These are phyloP conservation scores for Drosophila rufa DNA, from an alignment of 1,140 invertebrate species.

Conservation along the genomic window DNA sequence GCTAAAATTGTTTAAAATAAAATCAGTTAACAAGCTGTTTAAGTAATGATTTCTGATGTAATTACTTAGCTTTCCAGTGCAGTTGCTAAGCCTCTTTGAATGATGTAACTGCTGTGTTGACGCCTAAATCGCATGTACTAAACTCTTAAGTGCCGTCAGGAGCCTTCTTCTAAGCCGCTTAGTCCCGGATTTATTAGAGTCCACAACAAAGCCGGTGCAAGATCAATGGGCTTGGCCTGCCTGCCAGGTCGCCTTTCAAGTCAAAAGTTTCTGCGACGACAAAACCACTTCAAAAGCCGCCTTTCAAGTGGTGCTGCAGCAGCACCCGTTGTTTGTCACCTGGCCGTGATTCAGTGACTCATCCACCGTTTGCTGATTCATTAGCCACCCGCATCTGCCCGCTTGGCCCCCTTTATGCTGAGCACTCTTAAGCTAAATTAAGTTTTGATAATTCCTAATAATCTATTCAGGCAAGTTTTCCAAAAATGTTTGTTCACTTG, in stretches of 20 bases:
- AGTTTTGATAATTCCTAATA: slow-evolving; percentile 84
- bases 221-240: slow-evolving; percentile 77
- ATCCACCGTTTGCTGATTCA: slow-evolving; percentile 44
- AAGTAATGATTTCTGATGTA: background rate
- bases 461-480: slow-evolving; percentile 80
- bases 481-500: slow-evolving; percentile 77
- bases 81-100: background rate
- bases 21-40: background rate
- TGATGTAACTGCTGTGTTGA: slow-evolving; percentile 2
- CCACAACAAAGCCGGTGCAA: slow-evolving; percentile 68
- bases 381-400: slow-evolving; percentile 52
- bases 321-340: slow-evolving; percentile 68
- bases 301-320: slow-evolving; percentile 58
- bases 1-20: background rate
- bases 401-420: slow-evolving; percentile 9
- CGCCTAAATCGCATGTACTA: slow-evolving; percentile 54
- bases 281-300: slow-evolving; percentile 74
- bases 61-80: slow-evolving; percentile 6
- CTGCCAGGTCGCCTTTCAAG: slow-evolving; percentile 12
- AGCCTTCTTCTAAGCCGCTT: slow-evolving; percentile 62
- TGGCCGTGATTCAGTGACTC: slow-evolving; percentile 34
- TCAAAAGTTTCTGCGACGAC: slow-evolving; percentile 58
- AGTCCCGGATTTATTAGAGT: slow-evolving; percentile 44
- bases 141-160: slow-evolving; percentile 48
- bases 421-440: slow-evolving; percentile 76